These are phyloP conservation scores for Drosophila formosana DNA, from an alignment of 2,888 invertebrate species.

Conservation along the genomic window DNA sequence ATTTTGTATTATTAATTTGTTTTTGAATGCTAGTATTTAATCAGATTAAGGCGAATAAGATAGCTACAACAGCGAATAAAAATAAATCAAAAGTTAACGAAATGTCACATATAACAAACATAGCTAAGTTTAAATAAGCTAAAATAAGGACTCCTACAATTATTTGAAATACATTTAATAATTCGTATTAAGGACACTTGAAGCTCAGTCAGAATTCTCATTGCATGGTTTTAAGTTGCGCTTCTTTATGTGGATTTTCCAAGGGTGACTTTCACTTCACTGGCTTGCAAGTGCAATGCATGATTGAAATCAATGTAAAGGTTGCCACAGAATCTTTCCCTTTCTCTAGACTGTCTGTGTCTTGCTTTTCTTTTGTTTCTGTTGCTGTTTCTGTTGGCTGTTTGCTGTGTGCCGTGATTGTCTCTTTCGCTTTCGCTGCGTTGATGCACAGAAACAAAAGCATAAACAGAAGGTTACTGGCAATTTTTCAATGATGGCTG, in stretches of 20 bases:
- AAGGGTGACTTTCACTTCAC: constrained; percentile 65
- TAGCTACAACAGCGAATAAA: no score
- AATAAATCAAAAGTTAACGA: no score
- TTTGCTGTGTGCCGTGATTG: neutral
- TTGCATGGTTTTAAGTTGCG: neutral
- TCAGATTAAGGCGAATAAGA: no score
- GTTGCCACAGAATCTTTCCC: constrained; percentile 42
- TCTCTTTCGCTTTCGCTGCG: constrained; percentile 10
- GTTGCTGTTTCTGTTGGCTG: neutral
- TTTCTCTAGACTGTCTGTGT: neutral
- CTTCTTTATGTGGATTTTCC: constrained; percentile 21
- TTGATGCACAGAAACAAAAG: constrained; percentile 44
- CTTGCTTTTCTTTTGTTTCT: constrained; percentile 1
- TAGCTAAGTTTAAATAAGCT: no score
- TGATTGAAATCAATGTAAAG: constrained; percentile 61
- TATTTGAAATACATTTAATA: no score
- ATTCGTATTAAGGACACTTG: neutral
- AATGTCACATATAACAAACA: no score
- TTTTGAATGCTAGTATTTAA: no score
- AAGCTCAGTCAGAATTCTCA: neutral
- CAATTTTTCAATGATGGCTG: constrained; percentile 62
- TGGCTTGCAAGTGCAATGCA: constrained; percentile 59
- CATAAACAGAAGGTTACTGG: constrained; percentile 47
- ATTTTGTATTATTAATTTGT: no score
- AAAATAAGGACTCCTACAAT: no score